phyloP scores from a whole-genome alignment of 2,113 vertebrate species.

The Mobula hypostoma region DNA sequence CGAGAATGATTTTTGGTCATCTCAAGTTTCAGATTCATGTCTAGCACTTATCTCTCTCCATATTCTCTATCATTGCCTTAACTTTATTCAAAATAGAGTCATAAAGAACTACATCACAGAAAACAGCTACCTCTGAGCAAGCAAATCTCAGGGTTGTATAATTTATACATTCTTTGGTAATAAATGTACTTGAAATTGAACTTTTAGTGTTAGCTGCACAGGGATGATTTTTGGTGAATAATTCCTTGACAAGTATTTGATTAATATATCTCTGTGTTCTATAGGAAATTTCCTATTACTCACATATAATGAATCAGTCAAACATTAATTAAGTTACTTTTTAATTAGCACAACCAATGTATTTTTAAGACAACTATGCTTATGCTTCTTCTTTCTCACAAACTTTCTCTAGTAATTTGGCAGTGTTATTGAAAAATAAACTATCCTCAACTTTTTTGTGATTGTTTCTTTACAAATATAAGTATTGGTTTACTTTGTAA shows the following conservation, averaged over 20 bases:
- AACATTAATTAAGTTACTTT: neutral
- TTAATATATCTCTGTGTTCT: neutral
- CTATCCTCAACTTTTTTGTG: neutral
- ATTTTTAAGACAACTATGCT: neutral
- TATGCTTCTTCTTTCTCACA: neutral
- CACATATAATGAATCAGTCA: neutral
- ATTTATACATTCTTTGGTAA: too few species aligned
- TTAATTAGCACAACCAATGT: neutral
- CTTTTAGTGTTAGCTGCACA: too few species aligned
- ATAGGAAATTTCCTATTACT: neutral
- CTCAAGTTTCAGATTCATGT: too few species aligned
- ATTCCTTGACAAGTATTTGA: neutral
- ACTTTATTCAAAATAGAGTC: neutral
- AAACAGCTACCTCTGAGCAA: too few species aligned
- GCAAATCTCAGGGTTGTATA: too few species aligned
- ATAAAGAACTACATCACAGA: too few species aligned
- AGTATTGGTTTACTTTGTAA: neutral
- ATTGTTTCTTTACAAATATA: neutral
- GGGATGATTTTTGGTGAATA: too few species aligned
- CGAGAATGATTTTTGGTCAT: too few species aligned
- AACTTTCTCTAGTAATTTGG: neutral
- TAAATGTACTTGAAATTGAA: too few species aligned
- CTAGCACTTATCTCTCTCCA: too few species aligned
- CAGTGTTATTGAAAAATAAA: neutral
- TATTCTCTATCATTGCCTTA: too few species aligned